Evolutionary conservation across 2,888 invertebrate genomes (phyloP), one percentile per base, ranked within the genome.

Genomic region (Nycteola revayana): DNA sequence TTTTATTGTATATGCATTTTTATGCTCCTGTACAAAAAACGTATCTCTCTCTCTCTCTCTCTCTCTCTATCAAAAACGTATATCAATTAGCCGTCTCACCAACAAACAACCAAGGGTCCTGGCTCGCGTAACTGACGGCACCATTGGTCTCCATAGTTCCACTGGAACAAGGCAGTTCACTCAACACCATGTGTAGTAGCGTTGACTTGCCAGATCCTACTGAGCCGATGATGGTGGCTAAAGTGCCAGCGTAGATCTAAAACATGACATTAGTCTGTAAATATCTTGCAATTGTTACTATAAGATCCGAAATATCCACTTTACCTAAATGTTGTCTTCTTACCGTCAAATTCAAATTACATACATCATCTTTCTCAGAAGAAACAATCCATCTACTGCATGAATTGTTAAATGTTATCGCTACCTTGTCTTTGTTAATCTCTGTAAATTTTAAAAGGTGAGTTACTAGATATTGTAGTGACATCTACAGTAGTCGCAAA

Each of bases 51-150:
- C n/a, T n/a, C n/a, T n/a, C n/a, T n/a, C n/a, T n/a, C n/a, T n/a
- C n/a, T n/a, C n/a, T n/a, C n/a, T n/a, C n/a, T n/a, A n/a, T n/a
- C n/a, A n/a, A n/a, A n/a, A n/a, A n/a, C n/a, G n/a, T n/a, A n/a
- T n/a, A n/a, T n/a, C n/a, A n/a, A n/a, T n/a, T n/a, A n/a, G 24
- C 8, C 7, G 9, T n/a, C 81, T 55, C 59, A 84, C 87, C 93
- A 85, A 61, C 91, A 58, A 94, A 94, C 4, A 94, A 82, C 96
- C 97, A 97, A 0, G 97, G 93, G 55, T 96, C 93, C 65, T 96
- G 96, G 22, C 94, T 91, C 0, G 94, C 93, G 63, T 96, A 97
- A 11, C 93, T 93, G 1, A 94, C 66, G 28, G 79, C 85, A 2
- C 96, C 96, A 10, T 84, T 80, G 0, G 93, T 85, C 9, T 84